A percentile compares a stretch with the other conserved stretches of the same genome.
Conservation (phyloP, 2,888 invertebrate genomes). For the Leucoptera coffeella region DNA sequence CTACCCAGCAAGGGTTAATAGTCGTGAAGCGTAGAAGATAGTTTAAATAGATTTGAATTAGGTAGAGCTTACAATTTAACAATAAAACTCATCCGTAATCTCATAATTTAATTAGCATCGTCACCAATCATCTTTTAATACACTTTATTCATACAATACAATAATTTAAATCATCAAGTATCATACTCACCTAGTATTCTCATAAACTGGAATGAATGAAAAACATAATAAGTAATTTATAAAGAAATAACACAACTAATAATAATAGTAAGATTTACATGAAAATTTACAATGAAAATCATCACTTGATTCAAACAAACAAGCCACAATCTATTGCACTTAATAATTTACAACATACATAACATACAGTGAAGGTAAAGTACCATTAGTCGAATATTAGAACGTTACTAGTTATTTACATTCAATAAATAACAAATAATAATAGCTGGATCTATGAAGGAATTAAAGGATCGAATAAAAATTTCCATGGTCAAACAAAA, state of each 20-base stretch:
- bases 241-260: slow-evolving; percentile 46
- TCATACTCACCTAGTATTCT: slow-evolving; percentile 41
- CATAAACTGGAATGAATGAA: slow-evolving; percentile 52
- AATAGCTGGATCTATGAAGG: too few species aligned
- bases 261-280: slow-evolving; percentile 19
- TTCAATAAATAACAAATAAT: slow-evolving; percentile 49
- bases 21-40: too few species aligned
- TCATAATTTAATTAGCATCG: slow-evolving; percentile 50
- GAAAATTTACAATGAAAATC: slow-evolving; percentile 21
- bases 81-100: slow-evolving; percentile 21
- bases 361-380: slow-evolving; percentile 11
- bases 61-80: too few species aligned
- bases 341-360: slow-evolving; percentile 14
- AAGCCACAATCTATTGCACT: slow-evolving; percentile 46
- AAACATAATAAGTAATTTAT: slow-evolving; percentile 37
- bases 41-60: too few species aligned
- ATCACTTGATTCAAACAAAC: slow-evolving; percentile 12
- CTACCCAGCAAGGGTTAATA: too few species aligned
- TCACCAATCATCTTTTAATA: slow-evolving; percentile 50
- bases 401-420: slow-evolving; percentile 25
- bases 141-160: slow-evolving; percentile 47
- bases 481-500: too few species aligned
- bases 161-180: slow-evolving; percentile 50
- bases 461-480: slow-evolving; percentile 17
- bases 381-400: slow-evolving; percentile 15